These are phyloP conservation scores for Sprattus sprattus DNA, from an alignment of 2,113 vertebrate species.

Conservation along the genomic window DNA sequence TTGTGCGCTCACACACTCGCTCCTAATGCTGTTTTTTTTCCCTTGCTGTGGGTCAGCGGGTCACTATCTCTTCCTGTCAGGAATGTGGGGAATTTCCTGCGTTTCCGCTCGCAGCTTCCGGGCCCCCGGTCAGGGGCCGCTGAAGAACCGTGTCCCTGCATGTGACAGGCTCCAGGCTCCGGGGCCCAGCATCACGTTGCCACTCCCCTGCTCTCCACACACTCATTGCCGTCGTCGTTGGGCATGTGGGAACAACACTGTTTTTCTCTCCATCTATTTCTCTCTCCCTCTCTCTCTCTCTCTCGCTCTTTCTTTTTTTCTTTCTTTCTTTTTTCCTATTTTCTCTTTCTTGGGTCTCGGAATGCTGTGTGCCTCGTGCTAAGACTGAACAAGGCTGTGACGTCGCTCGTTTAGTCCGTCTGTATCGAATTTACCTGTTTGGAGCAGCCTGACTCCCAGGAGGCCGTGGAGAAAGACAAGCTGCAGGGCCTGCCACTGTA, in stretches of 20 bases:
- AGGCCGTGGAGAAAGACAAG: neutral
- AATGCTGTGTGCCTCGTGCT: neutral
- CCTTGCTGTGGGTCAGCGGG: constrained; percentile 59
- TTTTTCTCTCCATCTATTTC: neutral
- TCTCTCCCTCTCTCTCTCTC: neutral
- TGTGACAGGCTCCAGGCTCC: neutral
- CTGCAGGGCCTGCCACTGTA: constrained; percentile 7
- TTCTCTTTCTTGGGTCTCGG: neutral
- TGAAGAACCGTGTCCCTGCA: constrained; percentile 46
- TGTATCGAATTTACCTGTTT: neutral
- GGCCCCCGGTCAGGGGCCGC: constrained; percentile 45
- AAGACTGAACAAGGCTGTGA: neutral
- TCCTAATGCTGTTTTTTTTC: constrained; percentile 43
- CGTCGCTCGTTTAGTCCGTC: neutral
- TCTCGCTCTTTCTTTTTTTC: neutral
- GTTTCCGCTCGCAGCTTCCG: constrained; percentile 58
- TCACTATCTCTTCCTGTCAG: constrained; percentile 78
- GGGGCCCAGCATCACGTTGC: neutral
- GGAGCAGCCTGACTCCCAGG: neutral
- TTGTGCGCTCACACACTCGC: neutral
- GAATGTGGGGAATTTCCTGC: constrained; percentile 76
- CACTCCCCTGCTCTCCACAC: neutral
- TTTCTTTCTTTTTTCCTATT: neutral
- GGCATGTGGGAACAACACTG: neutral
- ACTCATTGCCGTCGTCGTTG: neutral